Base-by-base conservation (phyloP, 2,113 vertebrate species). In the Acanthochromis polyacanthus region DNA sequence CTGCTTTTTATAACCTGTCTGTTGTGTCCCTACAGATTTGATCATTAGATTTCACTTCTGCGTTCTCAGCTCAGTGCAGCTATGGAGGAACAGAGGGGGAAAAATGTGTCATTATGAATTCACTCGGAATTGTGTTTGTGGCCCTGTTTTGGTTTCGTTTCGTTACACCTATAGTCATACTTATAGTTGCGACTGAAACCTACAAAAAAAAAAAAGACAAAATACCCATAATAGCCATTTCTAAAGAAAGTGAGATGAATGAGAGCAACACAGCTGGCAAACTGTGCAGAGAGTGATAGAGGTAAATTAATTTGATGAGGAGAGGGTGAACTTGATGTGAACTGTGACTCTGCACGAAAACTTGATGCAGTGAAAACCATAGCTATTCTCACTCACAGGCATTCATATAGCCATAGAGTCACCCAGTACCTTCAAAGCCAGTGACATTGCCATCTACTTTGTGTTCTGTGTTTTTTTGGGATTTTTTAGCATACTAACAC, bases 1-100 rank as follows among this genome's bases (percentile, higher is more conserved):
- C 46, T 15, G 78, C 65, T 63, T 79, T 81, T 81, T 19, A 30
- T 74, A 67, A 80, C 79, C 60, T 77, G 75, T 28, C 67, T 67
- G 50, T 40, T 75, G n/a, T 55, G 32, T 70, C 46, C 75, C 51
- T 14, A 25, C 40, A 73, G 48, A 68, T 6, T 38, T 66, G 50
- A 73, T 77, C 71, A 77, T 80, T 61, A 82, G 55, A 16, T 51
- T 43, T 77, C 43, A 58, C 19, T 56, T 53, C 40, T 32, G 10
- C 53, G 58, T 71, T 57, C 16, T 9, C 2, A 1, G 17, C 17
- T 32, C 48, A 50, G 14, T 12, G 4, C 40, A 43, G 40, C 40
- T 9, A 43, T 15, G 40, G 40, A 3, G 14, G 40, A 43, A 15
- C 40, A 43, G 11, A 12, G 11, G 12, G 40, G 15, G 14, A 43